Evolutionary conservation across 2,797 vertebrate species (phyloP).

Genomic region (Halcyon chelicuti): DNA sequence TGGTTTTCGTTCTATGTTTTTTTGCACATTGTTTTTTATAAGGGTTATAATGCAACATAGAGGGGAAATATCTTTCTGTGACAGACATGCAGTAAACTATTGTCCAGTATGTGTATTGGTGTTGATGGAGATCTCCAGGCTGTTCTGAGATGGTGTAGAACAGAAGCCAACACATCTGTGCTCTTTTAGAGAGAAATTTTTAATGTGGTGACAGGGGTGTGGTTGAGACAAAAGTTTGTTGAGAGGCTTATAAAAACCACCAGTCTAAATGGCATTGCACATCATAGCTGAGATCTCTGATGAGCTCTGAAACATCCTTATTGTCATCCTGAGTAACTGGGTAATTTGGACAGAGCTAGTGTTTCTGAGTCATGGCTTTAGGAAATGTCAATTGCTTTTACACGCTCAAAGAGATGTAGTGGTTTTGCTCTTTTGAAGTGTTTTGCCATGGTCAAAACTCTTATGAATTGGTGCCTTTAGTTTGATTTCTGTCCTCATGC

Average conservation of each 20-base stretch:
- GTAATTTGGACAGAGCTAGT: background rate
- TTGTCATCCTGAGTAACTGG: background rate
- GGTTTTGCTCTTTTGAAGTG: background rate
- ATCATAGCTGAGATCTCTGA: background rate
- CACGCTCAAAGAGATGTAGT: background rate
- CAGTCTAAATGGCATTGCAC: background rate
- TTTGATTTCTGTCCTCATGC: background rate
- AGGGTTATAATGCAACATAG: background rate
- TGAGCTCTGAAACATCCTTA: background rate
- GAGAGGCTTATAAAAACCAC: slow-evolving; percentile 2
- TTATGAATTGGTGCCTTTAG: background rate
- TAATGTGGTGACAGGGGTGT: background rate
- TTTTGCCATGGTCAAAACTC: background rate
- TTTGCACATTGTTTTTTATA: background rate
- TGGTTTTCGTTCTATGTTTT: background rate
- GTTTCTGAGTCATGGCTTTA: background rate
- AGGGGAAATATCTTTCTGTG: background rate
- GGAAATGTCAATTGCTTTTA: background rate
- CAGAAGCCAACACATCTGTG: background rate
- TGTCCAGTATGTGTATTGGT: background rate
- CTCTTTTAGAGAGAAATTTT: background rate
- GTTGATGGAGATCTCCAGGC: background rate
- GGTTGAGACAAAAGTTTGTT: background rate
- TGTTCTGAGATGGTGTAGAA: background rate
- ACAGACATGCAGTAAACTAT: background rate